Evolutionary conservation across 2,113 vertebrate species (phyloP), one percentile per base, ranked within the genome.

Genomic region (Protomyctophum bolini): DNA sequence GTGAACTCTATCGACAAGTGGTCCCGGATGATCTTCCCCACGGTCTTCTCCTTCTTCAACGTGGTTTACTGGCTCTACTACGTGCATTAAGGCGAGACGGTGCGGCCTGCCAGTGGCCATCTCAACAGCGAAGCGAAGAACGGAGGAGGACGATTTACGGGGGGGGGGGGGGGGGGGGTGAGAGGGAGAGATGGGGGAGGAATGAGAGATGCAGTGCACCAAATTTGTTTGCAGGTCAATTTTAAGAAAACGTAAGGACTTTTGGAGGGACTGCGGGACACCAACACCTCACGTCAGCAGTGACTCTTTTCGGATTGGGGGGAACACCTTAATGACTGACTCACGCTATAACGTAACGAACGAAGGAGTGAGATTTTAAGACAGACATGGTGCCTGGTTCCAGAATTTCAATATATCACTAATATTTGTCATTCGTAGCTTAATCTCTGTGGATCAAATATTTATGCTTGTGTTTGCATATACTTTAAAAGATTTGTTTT

Each of bases 41-140:
- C 98, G 52, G 97, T 99, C 90, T 99, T 99, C 93, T 97, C 96
- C 90, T 98, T 99, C 94, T 99, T 99, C 95, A 99, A 99, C 80
- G 95, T 98, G 74, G 94, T 99, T 91, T 99, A 99, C 86, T 99
- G 98, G 98, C 97, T 99, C 90, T 99, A 99, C 90, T 99, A 99
- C 83, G 96, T 98, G 91, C 98, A 99, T 95, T 99, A 98, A 97
- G 82, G 82, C 50, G 85, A 79, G 84, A 86, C 80, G 86, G 80
- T 1, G 8, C 33, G 3, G 33, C 33, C 33, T 0, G 33, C 33
- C 33, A 6, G 33, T 41, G 33, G 33, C 33, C 33, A 41, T 41
- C 33, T 41, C 33, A 41, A 41, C 33, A 41, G 33, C 33, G 33
- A 41, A 41, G 33, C 33, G 33, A 41, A 6, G 49, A 70, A 76